Evolutionary conservation across 2,797 vertebrate species (phyloP).

Genomic region (Petrocephalus schoutedeni): DNA sequence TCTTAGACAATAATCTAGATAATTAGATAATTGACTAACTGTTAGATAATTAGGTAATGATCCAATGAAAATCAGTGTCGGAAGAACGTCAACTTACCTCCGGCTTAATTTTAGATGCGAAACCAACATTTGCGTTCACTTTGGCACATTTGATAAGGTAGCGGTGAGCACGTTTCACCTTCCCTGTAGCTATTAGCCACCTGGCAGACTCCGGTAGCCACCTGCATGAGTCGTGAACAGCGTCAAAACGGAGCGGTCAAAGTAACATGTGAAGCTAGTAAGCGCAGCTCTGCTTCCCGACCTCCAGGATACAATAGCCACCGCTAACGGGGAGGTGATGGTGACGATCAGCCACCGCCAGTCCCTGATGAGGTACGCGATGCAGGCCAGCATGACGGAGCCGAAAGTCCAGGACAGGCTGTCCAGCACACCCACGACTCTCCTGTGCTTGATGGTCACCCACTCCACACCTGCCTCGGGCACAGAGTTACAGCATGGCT

Average conservation of each 20-base stretch:
- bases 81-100: slow-evolving; percentile 48
- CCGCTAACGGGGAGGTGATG: slow-evolving; percentile 60
- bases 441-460: slow-evolving; percentile 66
- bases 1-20: background rate
- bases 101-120: slow-evolving; percentile 36
- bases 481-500: background rate
- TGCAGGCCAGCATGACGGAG: slow-evolving; percentile 40
- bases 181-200: slow-evolving; percentile 58
- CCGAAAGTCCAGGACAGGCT: slow-evolving; percentile 65
- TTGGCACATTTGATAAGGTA: slow-evolving; percentile 60
- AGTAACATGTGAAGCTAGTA: background rate
- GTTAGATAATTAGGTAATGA: background rate
- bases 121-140: slow-evolving; percentile 51
- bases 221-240: slow-evolving; percentile 32
- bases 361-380: slow-evolving; percentile 57
- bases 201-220: slow-evolving; percentile 62
- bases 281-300: slow-evolving; percentile 47
- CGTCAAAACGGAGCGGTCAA: background rate
- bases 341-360: slow-evolving; percentile 53
- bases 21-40: too few relatives aligned
- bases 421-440: slow-evolving; percentile 58
- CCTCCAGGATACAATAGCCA: slow-evolving; percentile 68
- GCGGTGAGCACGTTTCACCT: slow-evolving; percentile 44
- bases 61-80: background rate
- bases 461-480: slow-evolving; percentile 64